These are phyloP conservation scores for Plutella xylostella DNA, from an alignment of 2,888 invertebrate genomes.

Conservation along the genomic window DNA sequence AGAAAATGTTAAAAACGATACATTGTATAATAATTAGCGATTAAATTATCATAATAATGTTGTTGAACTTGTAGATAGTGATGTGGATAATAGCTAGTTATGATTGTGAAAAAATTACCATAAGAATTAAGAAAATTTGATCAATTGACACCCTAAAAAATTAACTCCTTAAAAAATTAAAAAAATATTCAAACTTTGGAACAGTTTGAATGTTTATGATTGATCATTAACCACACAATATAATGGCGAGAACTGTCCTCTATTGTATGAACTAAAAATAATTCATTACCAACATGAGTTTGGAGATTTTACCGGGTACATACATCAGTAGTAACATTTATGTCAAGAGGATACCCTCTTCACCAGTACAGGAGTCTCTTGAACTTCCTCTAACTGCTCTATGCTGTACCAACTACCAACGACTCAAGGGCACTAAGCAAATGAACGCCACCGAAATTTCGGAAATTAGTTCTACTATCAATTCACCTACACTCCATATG, in stretches of 20 bases:
- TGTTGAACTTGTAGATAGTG: neutral
- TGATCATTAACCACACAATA: neutral
- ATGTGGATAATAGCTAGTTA: neutral
- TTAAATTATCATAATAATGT: constrained; percentile 1
- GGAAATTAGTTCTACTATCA: constrained; percentile 54
- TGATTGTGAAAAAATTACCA: constrained; percentile 4
- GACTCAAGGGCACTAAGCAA: constrained; percentile 60
- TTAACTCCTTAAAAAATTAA: neutral
- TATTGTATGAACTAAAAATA: constrained; percentile 1
- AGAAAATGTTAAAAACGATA: neutral
- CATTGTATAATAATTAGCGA: neutral
- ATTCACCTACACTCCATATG: constrained; percentile 43
- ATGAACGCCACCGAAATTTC: constrained; percentile 62
- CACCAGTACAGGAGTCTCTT: constrained; percentile 43
- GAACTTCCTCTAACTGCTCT: constrained; percentile 28
- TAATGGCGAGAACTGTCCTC: neutral
- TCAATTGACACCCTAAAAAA: constrained; percentile 25
- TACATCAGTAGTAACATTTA: constrained; percentile 16
- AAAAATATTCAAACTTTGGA: neutral
- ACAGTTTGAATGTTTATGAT: neutral
- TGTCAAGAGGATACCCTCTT: constrained; percentile 36
- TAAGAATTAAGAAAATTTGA: constrained; percentile 7
- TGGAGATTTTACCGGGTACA: constrained; percentile 18
- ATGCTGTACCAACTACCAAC: constrained; percentile 37
- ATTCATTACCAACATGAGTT: constrained; percentile 27